These are phyloP conservation scores for Lordiphosa andalusiaca DNA, from an alignment of 2,888 invertebrate species.

Conservation along the genomic window DNA sequence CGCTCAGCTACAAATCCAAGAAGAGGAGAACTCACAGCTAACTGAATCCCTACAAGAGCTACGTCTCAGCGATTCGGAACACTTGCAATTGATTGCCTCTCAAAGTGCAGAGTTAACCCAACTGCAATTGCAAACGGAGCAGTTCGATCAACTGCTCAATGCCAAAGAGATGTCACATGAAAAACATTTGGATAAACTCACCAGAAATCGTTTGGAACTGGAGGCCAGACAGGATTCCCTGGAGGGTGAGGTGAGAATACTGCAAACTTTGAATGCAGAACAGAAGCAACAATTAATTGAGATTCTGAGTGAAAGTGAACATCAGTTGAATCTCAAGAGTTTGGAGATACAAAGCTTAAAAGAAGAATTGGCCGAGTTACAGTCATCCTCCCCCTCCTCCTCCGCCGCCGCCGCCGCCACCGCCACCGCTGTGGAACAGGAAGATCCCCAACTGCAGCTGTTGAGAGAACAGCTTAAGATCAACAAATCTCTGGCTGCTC, in stretches of 20 bases:
- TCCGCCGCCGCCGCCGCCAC: neutral
- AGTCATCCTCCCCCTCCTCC: conserved; percentile 5
- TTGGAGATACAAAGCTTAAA: conserved; percentile 75
- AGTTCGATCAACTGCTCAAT: conserved; percentile 65
- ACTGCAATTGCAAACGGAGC: conserved; percentile 60
- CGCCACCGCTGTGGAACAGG: too few relatives aligned
- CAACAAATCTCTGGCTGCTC: conserved; percentile 65
- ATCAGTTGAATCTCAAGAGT: conserved; percentile 62
- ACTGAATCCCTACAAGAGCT: conserved; percentile 6
- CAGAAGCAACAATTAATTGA: conserved; percentile 80
- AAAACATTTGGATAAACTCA: conserved; percentile 72
- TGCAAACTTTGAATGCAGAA: conserved; percentile 77
- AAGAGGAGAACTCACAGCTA: too few relatives aligned
- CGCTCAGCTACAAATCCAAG: too few relatives aligned
- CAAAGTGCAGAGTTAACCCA: conserved; percentile 78
- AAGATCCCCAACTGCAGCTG: too few relatives aligned
- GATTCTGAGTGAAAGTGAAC: conserved; percentile 77
- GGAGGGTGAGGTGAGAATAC: conserved; percentile 76
- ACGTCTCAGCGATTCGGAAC: conserved; percentile 76
- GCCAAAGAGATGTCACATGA: conserved; percentile 73
- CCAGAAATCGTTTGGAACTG: conserved; percentile 66
- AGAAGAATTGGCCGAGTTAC: conserved; percentile 78
- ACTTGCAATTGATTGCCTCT: conserved; percentile 80
- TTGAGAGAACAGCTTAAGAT: conserved; percentile 68
- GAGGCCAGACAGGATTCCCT: conserved; percentile 63